Conservation (phyloP, 2,797 vertebrate genomes). For the Arremon aurantiirostris region DNA sequence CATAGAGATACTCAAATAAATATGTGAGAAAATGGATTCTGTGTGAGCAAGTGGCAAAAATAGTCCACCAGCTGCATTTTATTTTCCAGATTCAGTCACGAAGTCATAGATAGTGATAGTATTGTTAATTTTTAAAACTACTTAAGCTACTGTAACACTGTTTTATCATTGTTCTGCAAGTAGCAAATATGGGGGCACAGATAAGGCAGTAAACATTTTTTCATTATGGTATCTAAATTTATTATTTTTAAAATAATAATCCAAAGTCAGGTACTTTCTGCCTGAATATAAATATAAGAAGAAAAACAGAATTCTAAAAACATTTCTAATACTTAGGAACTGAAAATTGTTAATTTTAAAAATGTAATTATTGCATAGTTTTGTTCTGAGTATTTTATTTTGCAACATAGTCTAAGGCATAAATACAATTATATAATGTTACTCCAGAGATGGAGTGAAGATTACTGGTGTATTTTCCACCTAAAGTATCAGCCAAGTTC, state of each 20-base stretch:
- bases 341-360: background rate
- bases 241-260: background rate
- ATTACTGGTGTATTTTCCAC: background rate
- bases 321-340: background rate
- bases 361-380: background rate
- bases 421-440: background rate
- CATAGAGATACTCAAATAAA: conserved; percentile 29
- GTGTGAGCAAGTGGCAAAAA: background rate
- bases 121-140: background rate
- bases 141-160: background rate
- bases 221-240: background rate
- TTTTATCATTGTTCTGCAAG: background rate
- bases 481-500: background rate
- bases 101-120: background rate
- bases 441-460: background rate
- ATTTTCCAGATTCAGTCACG: background rate
- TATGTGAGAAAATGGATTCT: background rate
- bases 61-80: conserved; percentile 20
- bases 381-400: background rate
- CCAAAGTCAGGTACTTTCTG: background rate
- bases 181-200: background rate
- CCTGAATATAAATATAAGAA: background rate
- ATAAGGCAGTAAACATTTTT: background rate
- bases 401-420: background rate
- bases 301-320: background rate